A percentile compares a stretch with the other conserved stretches of the same genome.
phyloP scores from a whole-genome alignment of 1,140 invertebrate species.

The Temnothorax curvispinosus region DNA sequence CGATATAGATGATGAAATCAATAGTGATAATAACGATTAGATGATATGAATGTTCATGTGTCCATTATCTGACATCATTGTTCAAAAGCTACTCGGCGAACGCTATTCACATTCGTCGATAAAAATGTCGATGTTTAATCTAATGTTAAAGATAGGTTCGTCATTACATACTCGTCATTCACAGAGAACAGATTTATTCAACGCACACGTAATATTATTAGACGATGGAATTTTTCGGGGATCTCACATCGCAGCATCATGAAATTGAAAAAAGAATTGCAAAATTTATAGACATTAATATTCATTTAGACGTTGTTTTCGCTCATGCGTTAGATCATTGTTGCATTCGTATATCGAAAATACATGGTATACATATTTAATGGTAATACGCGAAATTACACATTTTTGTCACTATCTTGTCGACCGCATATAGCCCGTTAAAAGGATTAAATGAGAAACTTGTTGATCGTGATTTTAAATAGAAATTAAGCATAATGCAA shows the following conservation, averaged over 20 bases:
- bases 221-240: slow-evolving; percentile 12
- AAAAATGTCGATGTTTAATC: slow-evolving; percentile 20
- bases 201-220: slow-evolving; percentile 23
- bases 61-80: slow-evolving; percentile 17
- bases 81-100: neutral
- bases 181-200: neutral
- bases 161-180: neutral
- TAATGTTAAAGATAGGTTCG: slow-evolving; percentile 9
- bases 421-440: slow-evolving; percentile 12
- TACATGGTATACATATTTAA: neutral
- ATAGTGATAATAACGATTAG: slow-evolving; percentile 58
- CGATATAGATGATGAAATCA: slow-evolving; percentile 58
- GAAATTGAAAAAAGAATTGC: slow-evolving; percentile 41
- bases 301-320: slow-evolving; percentile 45
- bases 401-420: slow-evolving; percentile 11
- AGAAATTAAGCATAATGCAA: neutral
- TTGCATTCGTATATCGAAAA: neutral
- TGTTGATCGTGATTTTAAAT: slow-evolving; percentile 48
- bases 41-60: slow-evolving; percentile 36
- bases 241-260: neutral
- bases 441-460: slow-evolving; percentile 30
- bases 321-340: slow-evolving; percentile 34
- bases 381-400: neutral
- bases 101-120: neutral
- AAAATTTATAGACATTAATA: slow-evolving; percentile 52